Evolutionary conservation across 2,888 invertebrate species (phyloP), one percentile per base, ranked within the genome.

Genomic region (Maniola hyperantus): DNA sequence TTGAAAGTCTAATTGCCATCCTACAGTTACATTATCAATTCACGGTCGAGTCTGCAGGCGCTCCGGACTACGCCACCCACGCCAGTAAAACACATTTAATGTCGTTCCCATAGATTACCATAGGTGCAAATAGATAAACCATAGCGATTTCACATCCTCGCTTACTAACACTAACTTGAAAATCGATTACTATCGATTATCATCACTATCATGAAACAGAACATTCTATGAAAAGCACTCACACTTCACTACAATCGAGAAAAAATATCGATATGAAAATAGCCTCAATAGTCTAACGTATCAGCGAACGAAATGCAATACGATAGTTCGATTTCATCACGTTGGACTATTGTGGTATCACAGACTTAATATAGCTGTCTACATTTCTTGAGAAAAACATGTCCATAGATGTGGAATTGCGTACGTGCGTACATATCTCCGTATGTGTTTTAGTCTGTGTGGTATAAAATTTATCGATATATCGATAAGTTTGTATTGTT

Each of bases 91-190:
- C 71, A 70, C 65, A 66, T 66, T 64, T 55, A 67, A 33, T 58
- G 42, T 44, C 46, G 50, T 46, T 36, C 50, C 58, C 61, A 60
- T 66, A 65, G 60, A 57, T 34, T 55, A 48, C 53, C 39, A 61
- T 70, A 69, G 72, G 69, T 50, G 53, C n/a, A 48, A 54, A 11
- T 58, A 60, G 34, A 60, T 61, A 61, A 59, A 15, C 1, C 50
- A 62, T 76, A 74, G 70, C 68, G 65, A 69, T 64, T 66, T 69
- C 71, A 73, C 81, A 79, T 77, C 75, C 78, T 76, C 71, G 80
- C 80, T 79, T 70, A 78, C 73, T 78, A 77, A 79, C 77, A 72
- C 64, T 59, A 50, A 61, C 39, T 59, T 5, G 1, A 48, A 59
- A 48, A 59, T 59, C 59, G 59, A 59, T n/a, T 48, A n/a, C 5